Evolutionary conservation across 2,888 invertebrate species (phyloP), one percentile per base, ranked within the genome.

Genomic region (Oscheius myriophilus): DNA sequence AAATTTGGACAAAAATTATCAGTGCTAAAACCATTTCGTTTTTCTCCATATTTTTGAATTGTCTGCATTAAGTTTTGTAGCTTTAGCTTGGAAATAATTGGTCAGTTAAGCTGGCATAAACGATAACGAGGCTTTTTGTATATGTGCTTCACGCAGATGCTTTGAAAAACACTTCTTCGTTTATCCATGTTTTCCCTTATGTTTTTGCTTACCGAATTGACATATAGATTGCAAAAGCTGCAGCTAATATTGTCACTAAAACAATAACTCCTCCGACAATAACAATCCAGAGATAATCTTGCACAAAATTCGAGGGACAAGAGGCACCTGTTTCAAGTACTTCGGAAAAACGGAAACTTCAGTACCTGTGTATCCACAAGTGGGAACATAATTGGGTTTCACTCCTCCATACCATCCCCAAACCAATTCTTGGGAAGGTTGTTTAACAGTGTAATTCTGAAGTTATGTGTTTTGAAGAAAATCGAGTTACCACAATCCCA

Each of bases 251-350:
- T 12, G 72, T 72, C 33, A 76, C 26, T 23, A 69, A 55, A 25
- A 78, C 63, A 23, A 76, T 71, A 18, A 76, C 51, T 0, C 69
- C 71, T 9, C 73, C 75, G 11, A 70, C 73, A 25, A 80, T 59
- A 18, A 80, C 73, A 21, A 76, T 71, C 61, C 71, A 78, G 14
- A 76, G 66, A 45, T 79, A 79, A 45, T 78, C 75, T 25, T 66
- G 66, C 49, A 78, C 69, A 51, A 78, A 75, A 57, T 73, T 71
- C 0, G 69, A 55, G 0, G 75, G 70, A 64, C 77, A 78, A 43
- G 46, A 67, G 3, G 55, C 67, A 6, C 74, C 74, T 41, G 55
- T 26, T 41, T 21, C 23, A 39, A 39, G 6, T 25, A 23, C 18
- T 42, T 45, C 14, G 14, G 4, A 3, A 41, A 33, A 14, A 59